phyloP scores from a whole-genome alignment of 2,113 vertebrate genomes.

The Notechis scutatus region DNA sequence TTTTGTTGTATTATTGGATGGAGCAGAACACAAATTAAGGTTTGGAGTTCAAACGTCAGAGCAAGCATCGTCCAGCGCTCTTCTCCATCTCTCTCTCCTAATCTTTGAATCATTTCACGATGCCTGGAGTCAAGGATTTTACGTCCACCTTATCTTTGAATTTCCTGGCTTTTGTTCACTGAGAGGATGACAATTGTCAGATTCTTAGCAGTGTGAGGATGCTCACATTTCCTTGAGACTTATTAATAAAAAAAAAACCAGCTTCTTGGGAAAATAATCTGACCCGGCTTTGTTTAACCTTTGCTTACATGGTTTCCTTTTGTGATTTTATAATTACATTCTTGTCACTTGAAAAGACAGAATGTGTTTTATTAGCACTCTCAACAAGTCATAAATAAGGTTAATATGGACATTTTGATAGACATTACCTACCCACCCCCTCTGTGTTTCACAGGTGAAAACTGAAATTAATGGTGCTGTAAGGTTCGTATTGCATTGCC shows the following conservation, averaged over 20 bases:
- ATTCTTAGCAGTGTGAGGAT: neutral
- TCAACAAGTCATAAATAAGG: neutral
- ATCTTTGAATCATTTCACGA: constrained; percentile 5
- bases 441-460: neutral
- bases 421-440: neutral
- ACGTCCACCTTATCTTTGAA: constrained; percentile 39
- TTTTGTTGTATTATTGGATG: neutral
- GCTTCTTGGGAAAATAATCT: neutral
- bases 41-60: neutral
- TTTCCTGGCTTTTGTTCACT: constrained; percentile 44
- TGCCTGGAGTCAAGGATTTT: constrained; percentile 34
- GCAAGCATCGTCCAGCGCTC: neutral
- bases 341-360: neutral
- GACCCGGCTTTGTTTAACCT: neutral
- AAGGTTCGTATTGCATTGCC: neutral
- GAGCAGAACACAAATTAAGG: neutral
- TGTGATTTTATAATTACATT: neutral
- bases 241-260: neutral
- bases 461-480: neutral
- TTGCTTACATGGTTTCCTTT: neutral
- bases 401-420: neutral
- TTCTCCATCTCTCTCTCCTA: constrained; percentile 4
- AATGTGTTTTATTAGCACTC: neutral
- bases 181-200: accelerated
- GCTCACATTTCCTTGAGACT: neutral